Percentiles rank a stretch among this genome's conserved stretches.
These are phyloP conservation scores for Thamnaconus septentrionalis DNA, from an alignment of 2,113 vertebrate genomes.

Conservation along the genomic window DNA sequence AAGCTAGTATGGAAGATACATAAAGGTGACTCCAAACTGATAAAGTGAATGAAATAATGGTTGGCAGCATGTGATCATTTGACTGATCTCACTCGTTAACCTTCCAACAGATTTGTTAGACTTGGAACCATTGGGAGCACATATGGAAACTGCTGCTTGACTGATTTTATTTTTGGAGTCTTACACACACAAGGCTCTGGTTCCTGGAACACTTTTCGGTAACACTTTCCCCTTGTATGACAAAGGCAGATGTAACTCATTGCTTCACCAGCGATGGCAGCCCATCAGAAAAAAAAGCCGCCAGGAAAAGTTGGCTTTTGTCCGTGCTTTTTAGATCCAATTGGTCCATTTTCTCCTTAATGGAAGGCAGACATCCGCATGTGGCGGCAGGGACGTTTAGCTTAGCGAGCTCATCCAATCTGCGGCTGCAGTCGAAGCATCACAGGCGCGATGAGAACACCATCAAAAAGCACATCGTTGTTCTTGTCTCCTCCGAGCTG, in stretches of 20 bases:
- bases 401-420: slow-evolving; percentile 25
- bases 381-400: slow-evolving; percentile 14
- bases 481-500: background rate
- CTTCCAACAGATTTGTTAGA: background rate
- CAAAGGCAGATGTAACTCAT: background rate
- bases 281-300: slow-evolving; percentile 14
- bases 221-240: background rate
- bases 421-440: slow-evolving; percentile 8
- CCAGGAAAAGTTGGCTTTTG: slow-evolving; percentile 26
- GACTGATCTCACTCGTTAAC: background rate
- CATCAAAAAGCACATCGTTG: slow-evolving; percentile 5
- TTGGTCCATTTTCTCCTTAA: slow-evolving; percentile 29
- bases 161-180: background rate
- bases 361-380: slow-evolving; percentile 31
- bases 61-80: too few relatives aligned
- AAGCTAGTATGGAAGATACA: too few relatives aligned
- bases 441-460: background rate
- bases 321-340: slow-evolving; percentile 2
- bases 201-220: too few relatives aligned
- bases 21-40: too few relatives aligned
- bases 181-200: background rate
- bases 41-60: too few relatives aligned
- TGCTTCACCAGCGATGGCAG: slow-evolving; percentile 6
- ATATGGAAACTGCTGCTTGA: too few relatives aligned
- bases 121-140: too few relatives aligned